These are phyloP conservation scores for Rotaria sp. DNA, from an alignment of 2,888 invertebrate genomes.

Conservation along the genomic window DNA sequence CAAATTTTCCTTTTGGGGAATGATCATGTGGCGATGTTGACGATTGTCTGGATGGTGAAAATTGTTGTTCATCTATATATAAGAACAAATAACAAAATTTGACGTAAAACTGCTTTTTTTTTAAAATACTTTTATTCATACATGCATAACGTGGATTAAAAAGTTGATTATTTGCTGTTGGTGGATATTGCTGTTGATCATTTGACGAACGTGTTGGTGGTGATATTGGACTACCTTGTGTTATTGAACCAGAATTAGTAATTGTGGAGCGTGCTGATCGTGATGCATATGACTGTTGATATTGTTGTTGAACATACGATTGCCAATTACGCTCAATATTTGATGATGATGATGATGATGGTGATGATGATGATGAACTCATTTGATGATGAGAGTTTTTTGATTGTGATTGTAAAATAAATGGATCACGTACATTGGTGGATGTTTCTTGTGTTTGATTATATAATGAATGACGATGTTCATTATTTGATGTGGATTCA, in stretches of 20 bases:
- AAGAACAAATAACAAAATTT: background rate
- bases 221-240: slow-evolving; percentile 14
- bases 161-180: slow-evolving; percentile 16
- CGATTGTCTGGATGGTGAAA: background rate
- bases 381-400: background rate
- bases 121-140: background rate
- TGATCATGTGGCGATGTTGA: background rate
- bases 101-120: background rate
- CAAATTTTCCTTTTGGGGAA: background rate
- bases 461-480: background rate
- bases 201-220: background rate
- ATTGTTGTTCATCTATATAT: background rate
- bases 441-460: background rate
- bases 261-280: background rate
- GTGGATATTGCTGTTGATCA: background rate
- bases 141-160: slow-evolving; percentile 1
- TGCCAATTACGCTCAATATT: background rate
- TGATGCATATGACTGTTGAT: background rate
- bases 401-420: background rate
- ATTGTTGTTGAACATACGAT: background rate
- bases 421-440: background rate
- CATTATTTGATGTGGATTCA: background rate
- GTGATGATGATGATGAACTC: background rate
- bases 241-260: background rate
- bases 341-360: background rate